Percentiles rank a stretch among this genome's conserved stretches.
Conservation (phyloP, 2,888 invertebrate genomes). For the Rugalucina vietnamica region DNA sequence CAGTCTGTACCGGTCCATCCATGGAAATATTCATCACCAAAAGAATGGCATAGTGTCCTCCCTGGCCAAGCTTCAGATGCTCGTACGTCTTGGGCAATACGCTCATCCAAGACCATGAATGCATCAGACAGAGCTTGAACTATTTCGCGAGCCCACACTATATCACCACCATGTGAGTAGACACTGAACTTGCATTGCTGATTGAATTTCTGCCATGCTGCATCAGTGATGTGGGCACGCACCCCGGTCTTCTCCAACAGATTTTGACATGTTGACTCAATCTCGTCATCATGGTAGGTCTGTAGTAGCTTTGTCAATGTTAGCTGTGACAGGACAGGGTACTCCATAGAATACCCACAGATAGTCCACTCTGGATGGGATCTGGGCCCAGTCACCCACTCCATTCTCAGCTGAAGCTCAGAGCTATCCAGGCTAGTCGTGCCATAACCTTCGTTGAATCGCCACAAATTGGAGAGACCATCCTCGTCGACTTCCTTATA, state of each 20-base stretch:
- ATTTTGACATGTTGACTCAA: not conserved
- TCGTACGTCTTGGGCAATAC: not conserved
- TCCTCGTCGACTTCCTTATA: conserved; percentile 26
- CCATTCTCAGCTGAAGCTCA: conserved; percentile 14
- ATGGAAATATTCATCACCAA: conserved; percentile 33
- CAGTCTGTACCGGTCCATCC: conserved; percentile 61
- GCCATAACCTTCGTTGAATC: conserved; percentile 65
- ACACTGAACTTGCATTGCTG: conserved; percentile 51
- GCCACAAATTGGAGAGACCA: conserved; percentile 64
- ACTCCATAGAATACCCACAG: conserved; percentile 55
- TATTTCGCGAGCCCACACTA: conserved; percentile 40
- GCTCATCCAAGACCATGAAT: not conserved
- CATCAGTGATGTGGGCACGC: not conserved
- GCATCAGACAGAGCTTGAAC: conserved; percentile 39
- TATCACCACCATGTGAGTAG: not conserved
- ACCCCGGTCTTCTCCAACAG: not conserved
- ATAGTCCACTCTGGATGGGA: conserved; percentile 59
- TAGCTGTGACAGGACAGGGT: not conserved
- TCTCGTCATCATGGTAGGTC: not conserved
- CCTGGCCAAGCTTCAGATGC: conserved; percentile 39
- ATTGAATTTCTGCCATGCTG: not conserved
- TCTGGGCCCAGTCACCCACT: conserved; percentile 57
- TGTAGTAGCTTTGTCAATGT: not conserved
- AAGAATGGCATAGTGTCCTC: conserved; percentile 43
- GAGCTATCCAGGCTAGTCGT: conserved; percentile 48